Percentiles rank a stretch among this genome's conserved stretches.
Conservation (phyloP, 2,888 invertebrate genomes). For the Notodonta dromedarius region DNA sequence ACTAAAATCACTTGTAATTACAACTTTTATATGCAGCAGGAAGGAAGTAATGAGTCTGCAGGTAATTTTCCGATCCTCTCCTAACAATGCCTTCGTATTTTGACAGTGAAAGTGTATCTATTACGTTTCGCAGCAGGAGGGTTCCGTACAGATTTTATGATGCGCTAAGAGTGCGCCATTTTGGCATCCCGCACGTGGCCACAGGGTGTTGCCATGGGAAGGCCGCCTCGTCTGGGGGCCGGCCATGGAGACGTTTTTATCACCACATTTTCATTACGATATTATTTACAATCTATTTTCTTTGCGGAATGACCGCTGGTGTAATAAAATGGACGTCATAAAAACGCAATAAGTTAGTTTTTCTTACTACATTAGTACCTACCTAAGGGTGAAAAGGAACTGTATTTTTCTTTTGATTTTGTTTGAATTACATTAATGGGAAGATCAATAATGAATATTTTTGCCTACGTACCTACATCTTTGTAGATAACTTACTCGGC, state of each 20-base stretch:
- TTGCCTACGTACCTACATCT: too few relatives aligned
- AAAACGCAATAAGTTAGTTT: slow-evolving; percentile 6
- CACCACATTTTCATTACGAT: slow-evolving; percentile 30
- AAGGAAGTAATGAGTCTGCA: slow-evolving; percentile 25
- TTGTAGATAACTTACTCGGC: too few relatives aligned
- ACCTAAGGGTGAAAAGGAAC: slow-evolving; percentile 16
- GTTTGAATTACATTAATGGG: background rate
- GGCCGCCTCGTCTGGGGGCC: slow-evolving; percentile 22
- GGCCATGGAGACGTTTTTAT: slow-evolving; percentile 35
- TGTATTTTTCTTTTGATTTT: background rate
- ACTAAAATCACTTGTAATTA: background rate
- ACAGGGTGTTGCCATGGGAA: slow-evolving; percentile 45
- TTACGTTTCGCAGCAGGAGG: background rate
- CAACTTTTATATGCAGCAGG: background rate
- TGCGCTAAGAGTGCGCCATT: slow-evolving; percentile 60
- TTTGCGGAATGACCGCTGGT: slow-evolving; percentile 4
- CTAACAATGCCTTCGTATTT: slow-evolving; percentile 47
- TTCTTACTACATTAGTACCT: background rate
- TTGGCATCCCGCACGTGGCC: slow-evolving; percentile 51
- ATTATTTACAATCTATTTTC: slow-evolving; percentile 13
- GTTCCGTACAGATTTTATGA: slow-evolving; percentile 55
- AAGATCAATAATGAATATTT: background rate
- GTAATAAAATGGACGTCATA: slow-evolving; percentile 6
- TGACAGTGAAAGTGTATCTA: slow-evolving; percentile 49
- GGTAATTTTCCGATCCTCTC: slow-evolving; percentile 44